phyloP scores from a whole-genome alignment of 2,797 vertebrate species.

The Aphelocoma californica region DNA sequence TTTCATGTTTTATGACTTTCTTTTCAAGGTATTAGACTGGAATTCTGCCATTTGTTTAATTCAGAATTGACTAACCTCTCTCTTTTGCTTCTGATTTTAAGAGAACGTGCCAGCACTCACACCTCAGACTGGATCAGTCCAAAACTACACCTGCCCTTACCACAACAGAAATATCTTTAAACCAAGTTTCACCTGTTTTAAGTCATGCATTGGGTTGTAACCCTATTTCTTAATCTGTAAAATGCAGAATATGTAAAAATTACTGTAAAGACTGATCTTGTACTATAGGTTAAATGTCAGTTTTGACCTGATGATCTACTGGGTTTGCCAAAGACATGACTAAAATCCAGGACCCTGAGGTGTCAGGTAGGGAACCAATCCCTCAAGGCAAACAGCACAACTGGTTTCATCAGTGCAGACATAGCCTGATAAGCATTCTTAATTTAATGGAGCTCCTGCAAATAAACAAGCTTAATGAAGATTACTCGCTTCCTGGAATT shows the following conservation, averaged over 20 bases:
- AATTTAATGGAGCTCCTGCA: conserved; percentile 63
- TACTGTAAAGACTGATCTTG: background rate
- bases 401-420: conserved; percentile 14
- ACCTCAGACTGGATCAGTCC: background rate
- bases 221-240: background rate
- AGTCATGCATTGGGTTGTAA: background rate
- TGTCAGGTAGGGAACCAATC: background rate
- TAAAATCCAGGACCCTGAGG: background rate
- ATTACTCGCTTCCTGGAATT: conserved; percentile 61
- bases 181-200: background rate
- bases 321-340: background rate
- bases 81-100: background rate
- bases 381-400: background rate
- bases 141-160: background rate
- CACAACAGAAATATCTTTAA: background rate
- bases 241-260: background rate
- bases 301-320: background rate
- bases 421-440: conserved; percentile 43
- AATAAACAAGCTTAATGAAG: conserved; percentile 64
- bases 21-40: background rate
- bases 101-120: background rate
- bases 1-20: background rate
- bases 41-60: background rate
- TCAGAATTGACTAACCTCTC: background rate
- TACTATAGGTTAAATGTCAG: background rate